Base-by-base conservation (phyloP, 2,797 vertebrate species). In the Synaphobranchus kaupii region DNA sequence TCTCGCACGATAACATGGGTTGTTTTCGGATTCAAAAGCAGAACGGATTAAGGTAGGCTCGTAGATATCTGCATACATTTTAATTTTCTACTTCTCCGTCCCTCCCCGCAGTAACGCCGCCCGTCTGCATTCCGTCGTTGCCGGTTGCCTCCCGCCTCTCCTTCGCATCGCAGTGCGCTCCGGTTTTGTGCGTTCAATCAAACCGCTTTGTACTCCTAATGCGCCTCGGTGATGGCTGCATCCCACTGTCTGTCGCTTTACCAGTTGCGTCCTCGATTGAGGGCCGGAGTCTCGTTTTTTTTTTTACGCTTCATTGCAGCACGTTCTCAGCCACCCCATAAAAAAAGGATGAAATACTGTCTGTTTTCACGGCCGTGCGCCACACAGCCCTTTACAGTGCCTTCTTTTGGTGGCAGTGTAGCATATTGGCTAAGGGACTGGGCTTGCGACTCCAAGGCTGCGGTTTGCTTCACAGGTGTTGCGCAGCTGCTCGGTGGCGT, bases 91-190 rank as follows among this genome's bases (percentile, higher is more conserved):
- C 48, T 20, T 68, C 81, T 63, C 83, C 71, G 60, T 54, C 2
- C 85, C 25, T 48, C 52, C 22, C 25, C 4, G 78, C 86, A 82
- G 50, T 47, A 31, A 85, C 54, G 15, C 87, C 85, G 76, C 48
- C 85, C 85, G 91, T 93, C 92, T 91, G 88, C 92, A 93, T 91
- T 91, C 87, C 88, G 87, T 91, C 91, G 92, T 92, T 91, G 91
- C 90, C 39, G 92, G 91, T 91, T 90, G 89, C 71, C 84, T 85
- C 86, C 85, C 73, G 89, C 86, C 89, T 86, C 85, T 86, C 83
- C 25, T 54, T 80, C 34, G 39, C 63, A 31, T 81, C 31, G 48
- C 25, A 54, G 78, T 84, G 83, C 6, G 84, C 73, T 63, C 78
- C 87, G 13, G 34, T 87, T 66, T 60, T 5, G 3, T 52, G 84